These are phyloP conservation scores for Bothrops jararaca DNA, from an alignment of 2,113 vertebrate species.

Conservation along the genomic window DNA sequence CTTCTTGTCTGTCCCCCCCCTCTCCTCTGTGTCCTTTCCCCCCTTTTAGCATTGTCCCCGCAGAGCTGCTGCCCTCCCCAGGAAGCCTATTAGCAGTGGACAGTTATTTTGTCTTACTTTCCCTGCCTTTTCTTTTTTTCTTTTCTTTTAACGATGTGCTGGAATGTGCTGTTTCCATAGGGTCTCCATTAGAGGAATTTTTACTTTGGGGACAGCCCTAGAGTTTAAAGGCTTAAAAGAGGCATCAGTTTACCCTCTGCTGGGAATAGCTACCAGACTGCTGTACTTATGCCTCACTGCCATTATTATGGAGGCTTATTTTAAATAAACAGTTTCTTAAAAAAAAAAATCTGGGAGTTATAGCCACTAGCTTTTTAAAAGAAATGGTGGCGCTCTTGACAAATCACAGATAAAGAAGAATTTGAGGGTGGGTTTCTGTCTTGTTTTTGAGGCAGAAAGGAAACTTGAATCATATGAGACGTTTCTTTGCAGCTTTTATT, in stretches of 20 bases:
- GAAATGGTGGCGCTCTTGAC: constrained; percentile 62
- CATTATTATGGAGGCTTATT: constrained; percentile 76
- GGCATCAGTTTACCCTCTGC: constrained; percentile 87
- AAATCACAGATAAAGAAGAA: constrained; percentile 49
- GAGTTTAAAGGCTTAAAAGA: constrained; percentile 82
- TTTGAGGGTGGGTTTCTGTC: constrained; percentile 46
- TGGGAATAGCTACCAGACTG: constrained; percentile 81
- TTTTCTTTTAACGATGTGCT: constrained; percentile 91
- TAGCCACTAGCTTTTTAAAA: constrained; percentile 62
- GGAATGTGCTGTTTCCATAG: constrained; percentile 88
- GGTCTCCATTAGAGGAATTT: constrained; percentile 91
- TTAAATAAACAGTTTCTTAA: constrained; percentile 78
- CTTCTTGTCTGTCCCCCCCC: constrained; percentile 58
- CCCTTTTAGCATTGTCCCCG: constrained; percentile 67
- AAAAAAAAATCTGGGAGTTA: constrained; percentile 42
- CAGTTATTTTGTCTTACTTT: constrained; percentile 88
- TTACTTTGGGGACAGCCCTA: constrained; percentile 78
- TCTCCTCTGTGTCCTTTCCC: constrained; percentile 25
- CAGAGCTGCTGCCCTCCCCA: constrained; percentile 77
- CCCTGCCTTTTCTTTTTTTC: constrained; percentile 77
- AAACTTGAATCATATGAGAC: constrained; percentile 15
- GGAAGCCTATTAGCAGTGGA: constrained; percentile 85
- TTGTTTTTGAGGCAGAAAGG: constrained; percentile 57
- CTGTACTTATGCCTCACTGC: constrained; percentile 75
- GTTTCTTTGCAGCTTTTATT: background rate